Base-by-base conservation (phyloP, 1,140 invertebrate genomes). In the Drosophila novamexicana region DNA sequence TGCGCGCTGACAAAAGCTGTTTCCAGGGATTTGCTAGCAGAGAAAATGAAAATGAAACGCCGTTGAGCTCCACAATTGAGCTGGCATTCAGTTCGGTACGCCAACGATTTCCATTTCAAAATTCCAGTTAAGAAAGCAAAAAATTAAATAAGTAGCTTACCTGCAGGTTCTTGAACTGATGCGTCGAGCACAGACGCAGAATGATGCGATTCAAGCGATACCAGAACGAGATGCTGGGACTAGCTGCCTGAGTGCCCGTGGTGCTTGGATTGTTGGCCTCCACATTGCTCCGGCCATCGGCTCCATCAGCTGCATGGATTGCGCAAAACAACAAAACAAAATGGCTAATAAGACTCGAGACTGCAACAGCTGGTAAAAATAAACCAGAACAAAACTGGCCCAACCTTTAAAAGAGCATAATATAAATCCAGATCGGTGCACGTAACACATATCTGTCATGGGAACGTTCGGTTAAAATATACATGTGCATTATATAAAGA, bases 101-200 rank as follows among this genome's bases (percentile, higher is more conserved):
- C 22, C 4, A 29, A 29, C 22, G 22, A 39, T 34, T 59, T 47
- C 42, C 8, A 45, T 34, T 57, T 54, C n/a, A 5, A n/a, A 14
- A 42, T 12, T 18, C 44, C n/a, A 45, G 16, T 16, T 45, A 4
- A 44, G 44, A 6, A 8, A 8, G 7, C 14, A 18, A 45, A 18
- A n/a, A 32, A 50, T 29, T 29, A 29, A 29, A 29, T 88, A 88
- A 89, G 83, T 52, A 71, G 81, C 88, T 91, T 91, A 95, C 95
- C 93, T 95, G 95, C 59, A 95, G 93, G 90, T 96, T 95, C 88
- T 95, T 95, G 92, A 96, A 96, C 75, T 94, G 94, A 91, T 96
- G 95, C 37, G 95, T 95, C 66, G 93, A 93, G 71, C 93, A 94
- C 39, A 94, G 84, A 79, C 93, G 92, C 58, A 90, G 78, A 58